Base-by-base conservation (phyloP, 1,140 invertebrate genomes). In the Pogonomyrmex barbatus region DNA sequence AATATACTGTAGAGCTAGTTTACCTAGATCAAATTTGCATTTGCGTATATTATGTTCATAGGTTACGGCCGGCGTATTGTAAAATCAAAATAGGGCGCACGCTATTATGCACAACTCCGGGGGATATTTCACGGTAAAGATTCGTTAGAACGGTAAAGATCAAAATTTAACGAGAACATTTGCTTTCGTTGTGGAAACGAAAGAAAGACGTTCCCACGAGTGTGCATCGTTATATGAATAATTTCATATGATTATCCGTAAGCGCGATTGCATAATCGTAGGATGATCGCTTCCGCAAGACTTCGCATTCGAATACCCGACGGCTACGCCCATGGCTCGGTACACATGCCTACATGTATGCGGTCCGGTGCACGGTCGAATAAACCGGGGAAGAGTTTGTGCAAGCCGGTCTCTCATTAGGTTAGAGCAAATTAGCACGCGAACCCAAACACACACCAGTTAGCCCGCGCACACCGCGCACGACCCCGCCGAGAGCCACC, bases 371-470 rank as follows among this genome's bases (percentile, higher is more conserved):
- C 24, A 83, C 79, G 76, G 62, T 45, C 50, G 68, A 73, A 60
- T 36, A 50, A 76, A 62, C 42, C 54, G 62, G 56, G 88, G 77
- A 91, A 91, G 87, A 90, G 89, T 88, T 89, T 91, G 86, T 86
- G 89, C 79, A 91, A 90, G 86, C 89, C 85, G 87, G 88, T 91
- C 90, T 91, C 92, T 94, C 93, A 93, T 93, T 93, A 94, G 91
- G 91, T 93, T 92, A 92, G 91, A 91, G 93, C 91, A 92, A 94
- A 94, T 94, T 94, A 93, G 93, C 93, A 92, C 91, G 91, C 92
- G 88, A 93, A 91, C 87, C 90, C 91, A 94, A 93, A 94, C 91
- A 93, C 90, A 91, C 90, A 88, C 92, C 39, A 39, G 84, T 73
- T 70, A 39, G 58, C 14, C 45, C 24, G 12, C 42, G 33, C 67